Evolutionary conservation across 1,140 invertebrate genomes (phyloP), one percentile per base, ranked within the genome.

Genomic region (Mizuhopecten yessoensis): DNA sequence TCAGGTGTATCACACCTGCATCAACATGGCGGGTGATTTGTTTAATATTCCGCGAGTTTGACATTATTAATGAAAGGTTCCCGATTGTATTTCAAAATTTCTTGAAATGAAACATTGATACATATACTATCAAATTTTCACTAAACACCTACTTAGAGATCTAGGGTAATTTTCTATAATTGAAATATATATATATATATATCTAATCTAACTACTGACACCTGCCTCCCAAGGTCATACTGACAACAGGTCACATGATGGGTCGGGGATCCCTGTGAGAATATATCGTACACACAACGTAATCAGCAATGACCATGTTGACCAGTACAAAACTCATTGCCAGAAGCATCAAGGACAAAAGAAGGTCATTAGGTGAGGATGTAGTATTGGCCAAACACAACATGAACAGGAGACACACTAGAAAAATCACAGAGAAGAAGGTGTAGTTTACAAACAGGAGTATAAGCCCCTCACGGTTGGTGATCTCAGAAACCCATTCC

Each of bases 401-500:
- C 89, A 96, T 90, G 88, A 95, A 94, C n/a, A 95, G 89, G n/a
- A 94, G 87, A 88, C 94, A 95, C 20, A 93, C 90, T 7, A 95
- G 90, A 15, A 95, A 93, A 33, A 96, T 93, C 33, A 95, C 90
- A 17, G 94, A 95, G 86, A 95, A 93, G 87, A 96, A 95, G 3
- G 95, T 94, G 92, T 95, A 95, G 92, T 95, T 95, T 49, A 95
- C 92, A 90, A 95, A 94, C 10, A 96, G 88, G 45, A 95, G 91
- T 15, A 95, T 92, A 15, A 96, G 88, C 9, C 92, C 92, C 75
- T 95, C 95, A 86, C 94, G 87, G 86, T 94, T 94, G 15, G 94
- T 88, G 75, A 95, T 91, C 89, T 95, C 94, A 33, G 93, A 88
- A 49, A 92, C 91, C 94, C 94, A 95, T 88, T 95, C 94, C 57